These are phyloP conservation scores for Anolis apletophallus DNA, from an alignment of 2,797 vertebrate species.

Conservation along the genomic window DNA sequence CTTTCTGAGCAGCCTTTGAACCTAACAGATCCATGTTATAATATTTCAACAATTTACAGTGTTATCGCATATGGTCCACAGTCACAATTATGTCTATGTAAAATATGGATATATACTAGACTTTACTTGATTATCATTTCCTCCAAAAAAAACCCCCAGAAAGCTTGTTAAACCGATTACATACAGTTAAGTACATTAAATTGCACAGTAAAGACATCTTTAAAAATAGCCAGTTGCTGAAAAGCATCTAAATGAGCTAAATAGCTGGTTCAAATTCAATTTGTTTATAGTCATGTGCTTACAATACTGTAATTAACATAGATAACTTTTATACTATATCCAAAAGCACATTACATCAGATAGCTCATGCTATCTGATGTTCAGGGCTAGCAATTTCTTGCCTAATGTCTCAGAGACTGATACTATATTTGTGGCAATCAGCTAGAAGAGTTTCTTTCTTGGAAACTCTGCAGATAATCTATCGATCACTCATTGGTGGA, in stretches of 20 bases:
- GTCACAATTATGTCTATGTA: not conserved
- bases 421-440: no score
- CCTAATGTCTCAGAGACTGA: no score
- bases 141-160: not conserved
- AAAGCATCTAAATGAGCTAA: not conserved
- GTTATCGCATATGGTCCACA: not conserved
- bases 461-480: no score
- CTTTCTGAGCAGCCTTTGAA: no score
- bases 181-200: not conserved
- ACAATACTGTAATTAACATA: not conserved
- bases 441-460: no score
- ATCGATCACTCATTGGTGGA: no score
- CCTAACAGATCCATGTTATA: no score
- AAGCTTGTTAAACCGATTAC: slow-evolving; percentile 35
- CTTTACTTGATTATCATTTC: not conserved
- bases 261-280: slow-evolving; percentile 27
- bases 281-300: not conserved
- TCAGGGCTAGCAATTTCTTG: no score
- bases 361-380: no score
- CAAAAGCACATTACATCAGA: not conserved
- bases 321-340: not conserved
- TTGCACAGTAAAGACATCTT: slow-evolving; percentile 2
- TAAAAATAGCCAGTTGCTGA: not conserved
- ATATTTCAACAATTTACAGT: not conserved
- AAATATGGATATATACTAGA: not conserved